These are phyloP conservation scores for Cryptotis parvus DNA, from an alignment of 2,113 vertebrate genomes.

Conservation along the genomic window DNA sequence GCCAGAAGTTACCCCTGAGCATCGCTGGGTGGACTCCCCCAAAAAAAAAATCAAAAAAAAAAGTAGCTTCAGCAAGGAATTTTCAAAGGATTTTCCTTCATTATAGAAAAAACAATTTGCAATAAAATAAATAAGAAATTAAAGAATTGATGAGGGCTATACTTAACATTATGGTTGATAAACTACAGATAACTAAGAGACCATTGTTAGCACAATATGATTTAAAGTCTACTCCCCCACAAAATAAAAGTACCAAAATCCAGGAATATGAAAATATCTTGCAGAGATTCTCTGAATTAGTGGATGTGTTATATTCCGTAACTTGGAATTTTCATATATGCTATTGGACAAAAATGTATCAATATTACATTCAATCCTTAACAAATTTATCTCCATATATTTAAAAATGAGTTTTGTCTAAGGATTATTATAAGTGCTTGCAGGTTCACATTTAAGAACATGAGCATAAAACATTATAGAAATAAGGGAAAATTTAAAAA, in stretches of 20 bases:
- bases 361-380: conserved; percentile 27
- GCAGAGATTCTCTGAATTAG: background rate
- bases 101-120: conserved; percentile 54
- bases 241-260: background rate
- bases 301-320: background rate
- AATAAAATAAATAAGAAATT: background rate
- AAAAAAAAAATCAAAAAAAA: no score
- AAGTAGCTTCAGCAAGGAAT: background rate
- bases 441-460: background rate
- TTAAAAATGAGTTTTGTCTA: background rate
- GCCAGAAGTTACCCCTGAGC: no score
- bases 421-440: conserved; percentile 12
- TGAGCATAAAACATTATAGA: background rate
- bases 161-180: background rate
- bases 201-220: conserved; percentile 28
- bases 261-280: background rate
- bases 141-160: conserved; percentile 39
- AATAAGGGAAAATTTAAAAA: background rate
- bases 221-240: background rate
- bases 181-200: background rate
- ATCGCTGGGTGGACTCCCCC: no score
- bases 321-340: background rate
- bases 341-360: background rate
- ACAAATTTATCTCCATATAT: background rate
- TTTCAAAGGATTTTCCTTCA: conserved; percentile 33